phyloP scores from a whole-genome alignment of 30 jellyfish, hydroid and myxozoan species.

The Cassiopea xamachana region DNA sequence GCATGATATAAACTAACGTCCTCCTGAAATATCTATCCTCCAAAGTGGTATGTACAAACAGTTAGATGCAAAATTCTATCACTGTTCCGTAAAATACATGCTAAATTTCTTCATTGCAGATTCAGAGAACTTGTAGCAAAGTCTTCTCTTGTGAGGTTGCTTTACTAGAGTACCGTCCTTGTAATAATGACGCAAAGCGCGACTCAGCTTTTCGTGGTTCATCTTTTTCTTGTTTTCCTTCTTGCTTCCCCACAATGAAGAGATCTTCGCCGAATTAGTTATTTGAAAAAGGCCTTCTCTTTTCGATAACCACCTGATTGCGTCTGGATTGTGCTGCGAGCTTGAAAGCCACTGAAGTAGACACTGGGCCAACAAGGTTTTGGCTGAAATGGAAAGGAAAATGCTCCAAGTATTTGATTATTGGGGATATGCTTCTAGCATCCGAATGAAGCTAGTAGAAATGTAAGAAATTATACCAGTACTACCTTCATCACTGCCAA shows the following conservation, averaged over 20 bases:
- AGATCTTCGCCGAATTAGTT: slow-evolving; percentile 70
- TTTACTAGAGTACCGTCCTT: slow-evolving; percentile 68
- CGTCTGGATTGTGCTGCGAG: slow-evolving; percentile 40
- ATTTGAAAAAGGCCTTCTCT: slow-evolving; percentile 80
- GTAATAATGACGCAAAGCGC: slow-evolving; percentile 90
- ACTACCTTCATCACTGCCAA: no score
- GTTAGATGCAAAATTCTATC: neutral
- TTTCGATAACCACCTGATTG: slow-evolving; percentile 68
- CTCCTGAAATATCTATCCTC: neutral
- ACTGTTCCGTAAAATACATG: neutral
- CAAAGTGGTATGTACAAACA: neutral
- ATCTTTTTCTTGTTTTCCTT: slow-evolving; percentile 72
- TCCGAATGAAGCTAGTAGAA: no score
- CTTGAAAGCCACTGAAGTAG: slow-evolving; percentile 52
- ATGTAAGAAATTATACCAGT: no score
- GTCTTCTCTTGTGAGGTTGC: slow-evolving; percentile 57
- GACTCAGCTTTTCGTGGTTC: slow-evolving; percentile 88
- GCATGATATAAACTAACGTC: no score
- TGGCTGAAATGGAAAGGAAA: slow-evolving; percentile 34
- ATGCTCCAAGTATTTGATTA: no score
- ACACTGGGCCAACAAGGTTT: slow-evolving; percentile 60
- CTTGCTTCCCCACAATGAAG: slow-evolving; percentile 78
- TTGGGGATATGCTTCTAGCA: neutral
- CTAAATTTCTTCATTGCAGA: slow-evolving; percentile 54
- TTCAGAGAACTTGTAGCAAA: slow-evolving; percentile 65